These are phyloP conservation scores for Mastomys coucha DNA, from an alignment of 2,113 vertebrate genomes.

Conservation along the genomic window DNA sequence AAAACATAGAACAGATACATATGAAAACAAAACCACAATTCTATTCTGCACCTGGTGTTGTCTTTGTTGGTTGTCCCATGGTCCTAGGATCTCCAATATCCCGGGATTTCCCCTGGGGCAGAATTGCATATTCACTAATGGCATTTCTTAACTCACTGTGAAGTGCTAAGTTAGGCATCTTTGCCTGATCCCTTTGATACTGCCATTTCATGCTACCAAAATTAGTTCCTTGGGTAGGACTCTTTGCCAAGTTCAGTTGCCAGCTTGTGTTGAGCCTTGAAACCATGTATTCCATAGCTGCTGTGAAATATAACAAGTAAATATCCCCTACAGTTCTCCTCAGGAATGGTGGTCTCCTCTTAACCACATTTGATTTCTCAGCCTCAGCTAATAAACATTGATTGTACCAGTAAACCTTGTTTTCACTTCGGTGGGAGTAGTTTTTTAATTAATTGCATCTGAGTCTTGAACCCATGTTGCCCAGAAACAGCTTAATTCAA, in stretches of 20 bases:
- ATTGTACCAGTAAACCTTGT: neutral
- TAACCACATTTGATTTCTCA: too few species aligned
- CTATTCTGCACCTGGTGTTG: neutral
- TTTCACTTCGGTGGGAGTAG: neutral
- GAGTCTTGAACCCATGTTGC: neutral
- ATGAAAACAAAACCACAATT: neutral
- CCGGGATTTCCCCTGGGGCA: neutral
- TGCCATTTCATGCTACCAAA: neutral
- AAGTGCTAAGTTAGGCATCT: neutral
- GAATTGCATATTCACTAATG: neutral
- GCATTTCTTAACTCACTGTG: neutral
- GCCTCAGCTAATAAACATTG: too few species aligned
- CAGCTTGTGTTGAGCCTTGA: too few species aligned
- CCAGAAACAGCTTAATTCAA: neutral
- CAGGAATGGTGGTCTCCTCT: too few species aligned
- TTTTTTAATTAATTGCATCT: neutral
- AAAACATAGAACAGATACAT: neutral
- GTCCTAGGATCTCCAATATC: neutral
- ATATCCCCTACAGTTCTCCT: too few species aligned
- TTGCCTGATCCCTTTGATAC: neutral
- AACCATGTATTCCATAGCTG: neutral
- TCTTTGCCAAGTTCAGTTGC: neutral
- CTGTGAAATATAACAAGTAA: too few species aligned
- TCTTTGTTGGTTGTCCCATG: neutral
- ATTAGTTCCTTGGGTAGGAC: neutral